Evolutionary conservation across 2,113 vertebrate species (phyloP), one percentile per base, ranked within the genome.

Genomic region (Ammodytes dubius): DNA sequence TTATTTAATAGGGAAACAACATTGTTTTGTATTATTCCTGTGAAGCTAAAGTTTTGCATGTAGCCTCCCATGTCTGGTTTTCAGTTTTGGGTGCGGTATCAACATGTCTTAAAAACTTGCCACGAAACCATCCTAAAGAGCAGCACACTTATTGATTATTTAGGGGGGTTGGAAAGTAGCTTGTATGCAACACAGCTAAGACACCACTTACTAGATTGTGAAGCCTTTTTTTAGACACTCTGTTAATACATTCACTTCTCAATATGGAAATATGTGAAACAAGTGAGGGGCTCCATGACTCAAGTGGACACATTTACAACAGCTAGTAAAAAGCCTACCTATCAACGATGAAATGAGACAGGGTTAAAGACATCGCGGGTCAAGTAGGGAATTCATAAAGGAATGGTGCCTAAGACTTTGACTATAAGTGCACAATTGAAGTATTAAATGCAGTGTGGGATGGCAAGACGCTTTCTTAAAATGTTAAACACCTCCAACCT

Each of bases 341-440:
- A 63, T 63, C 3, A 4, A 83, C 49, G 27, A 15, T 19, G 47
- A 65, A 78, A 70, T 66, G 14, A 71, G 80, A 61, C 37, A 67
- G 69, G 27, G 63, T 85, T 68, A 82, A 65, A 85, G 54, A 71
- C 56, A 72, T 77, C 27, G 78, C 49, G 53, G 74, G 74, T 77
- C 66, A 56, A 42, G 54, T 59, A 74, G 59, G 27, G 66, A 79
- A 56, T 60, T 60, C 14, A 40, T 27, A 12, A 70, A 82, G 82
- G 71, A 88, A 81, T 61, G 77, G 70, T 54, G 61, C 52, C 52
- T 60, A 50, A 64, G 19, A 79, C 14, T 64, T 35, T 27, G 27
- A 77, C 57, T 58, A 67, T 40, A 17, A 65, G 27, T 61, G 56
- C 77, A 79, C 54, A 65, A 27, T 6, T 67, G 39, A 50, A 68